Evolutionary conservation across 2,888 invertebrate species (phyloP), one percentile per base, ranked within the genome.

Genomic region (Rhagonycha fulva): DNA sequence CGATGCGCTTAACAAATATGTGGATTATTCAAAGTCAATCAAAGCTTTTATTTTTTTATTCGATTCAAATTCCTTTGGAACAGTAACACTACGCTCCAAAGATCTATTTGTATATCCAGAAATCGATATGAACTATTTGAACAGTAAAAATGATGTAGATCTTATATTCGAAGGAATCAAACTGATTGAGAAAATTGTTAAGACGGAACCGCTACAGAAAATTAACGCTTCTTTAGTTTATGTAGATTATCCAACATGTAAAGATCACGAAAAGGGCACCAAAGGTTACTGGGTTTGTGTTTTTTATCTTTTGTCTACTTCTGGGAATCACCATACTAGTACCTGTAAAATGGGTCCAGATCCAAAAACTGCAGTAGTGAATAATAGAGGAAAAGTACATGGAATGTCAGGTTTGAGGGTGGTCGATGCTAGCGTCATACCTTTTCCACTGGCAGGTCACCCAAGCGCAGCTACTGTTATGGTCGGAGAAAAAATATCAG

Each of bases 321-420:
- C 89, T 80, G 84, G 89, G 82, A 88, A 89, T 76, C 90, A 90
- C 78, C 89, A 89, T 75, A 85, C 89, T 14, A 89, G 90, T 0
- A 90, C 90, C 0, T 89, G 87, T 3, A 89, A 89, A 80, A 91
- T 91, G 91, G 91, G 91, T 0, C 88, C 89, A 0, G 71, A 81
- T 10, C 82, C 80, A 7, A 89, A 89, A 80, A 85, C 84, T 12
- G 89, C 90, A 0, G 91, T 92, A 0, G 91, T 92, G 0, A 89
- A 91, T 81, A 87, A 89, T 1, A 84, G 89, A 62, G 83, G 91
- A 1, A 85, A 85, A 70, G 90, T 91, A 24, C 90, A 92, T 85
- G 93, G 93, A 0, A 86, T 94, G 1, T 90, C 91, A 83, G 88
- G 91, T n/a, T n/a, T n/a, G n/a, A n/a, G n/a, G n/a, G n/a, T n/a